Evolutionary conservation across 2,113 vertebrate genomes (phyloP), one percentile per base, ranked within the genome.

Genomic region (Tylochromis polylepis): DNA sequence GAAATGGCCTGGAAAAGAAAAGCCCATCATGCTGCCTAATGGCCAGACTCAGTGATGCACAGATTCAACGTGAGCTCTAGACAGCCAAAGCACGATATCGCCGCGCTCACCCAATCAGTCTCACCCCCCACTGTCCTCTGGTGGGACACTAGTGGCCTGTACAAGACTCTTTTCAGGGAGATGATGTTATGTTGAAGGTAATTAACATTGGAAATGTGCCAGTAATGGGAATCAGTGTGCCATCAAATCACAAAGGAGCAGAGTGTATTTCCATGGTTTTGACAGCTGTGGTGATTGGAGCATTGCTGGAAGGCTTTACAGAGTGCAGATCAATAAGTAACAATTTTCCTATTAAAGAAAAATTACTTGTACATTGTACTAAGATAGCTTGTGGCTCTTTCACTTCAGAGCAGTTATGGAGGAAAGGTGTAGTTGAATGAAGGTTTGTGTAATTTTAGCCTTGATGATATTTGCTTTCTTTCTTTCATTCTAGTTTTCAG

Each of bases 271-370:
- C 96, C 95, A 96, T 96, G 97, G 93, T 97, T 97, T 95, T 98
- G 98, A 99, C 97, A 98, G 97, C 95, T 94, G 84, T 95, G 91
- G 97, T 98, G 97, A 99, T 98, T 97, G 97, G 98, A 98, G 97
- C 95, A 94, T 97, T 96, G 97, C 98, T 97, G 87, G 96, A 95
- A 97, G 98, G 96, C 95, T 96, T 97, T 96, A 97, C 97, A 97
- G 94, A 97, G 97, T 97, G 95, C 96, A 96, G 98, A 99, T 99
- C 98, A 97, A 99, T 99, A 98, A 97, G 96, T 96, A 96, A 97
- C 98, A 98, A 97, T 98, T 98, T 98, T 98, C 95, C 97, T 97
- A 99, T 99, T 98, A 98, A 97, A 97, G 95, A 98, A 97, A 96
- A 97, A 97, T 97, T 97, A 97, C 97, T 96, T 97, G 97, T 96